Conservation (phyloP, 2,888 invertebrate species). For the Dexiosoma caninum region DNA sequence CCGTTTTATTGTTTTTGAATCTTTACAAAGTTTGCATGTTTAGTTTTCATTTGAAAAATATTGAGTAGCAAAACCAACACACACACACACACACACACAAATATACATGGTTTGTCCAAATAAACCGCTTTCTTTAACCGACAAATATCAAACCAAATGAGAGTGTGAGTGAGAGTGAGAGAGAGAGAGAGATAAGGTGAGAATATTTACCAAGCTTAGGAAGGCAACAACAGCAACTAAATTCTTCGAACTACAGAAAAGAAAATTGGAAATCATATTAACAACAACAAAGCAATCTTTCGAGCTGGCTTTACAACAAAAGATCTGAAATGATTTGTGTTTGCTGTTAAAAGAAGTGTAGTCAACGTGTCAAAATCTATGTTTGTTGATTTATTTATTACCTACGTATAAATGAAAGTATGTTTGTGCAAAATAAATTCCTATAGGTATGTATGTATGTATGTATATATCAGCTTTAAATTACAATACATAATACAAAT, state of each 20-base stretch:
- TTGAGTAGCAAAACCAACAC: conserved; percentile 2
- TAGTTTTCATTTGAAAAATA: conserved; percentile 75
- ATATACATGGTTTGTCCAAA: conserved; percentile 7
- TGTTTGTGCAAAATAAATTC: neutral
- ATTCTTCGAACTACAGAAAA: conserved; percentile 70
- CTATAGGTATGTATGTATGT: no score
- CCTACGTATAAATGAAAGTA: neutral
- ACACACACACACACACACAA: neutral
- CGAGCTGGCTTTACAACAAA: conserved; percentile 68
- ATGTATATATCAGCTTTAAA: conserved; percentile 9
- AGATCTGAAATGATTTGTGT: conserved; percentile 70
- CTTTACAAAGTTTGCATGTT: conserved; percentile 76
- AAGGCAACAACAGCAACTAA: conserved; percentile 65
- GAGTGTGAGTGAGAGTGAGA: neutral
- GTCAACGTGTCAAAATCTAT: conserved; percentile 68
- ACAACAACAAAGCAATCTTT: conserved; percentile 50
- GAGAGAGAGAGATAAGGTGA: neutral
- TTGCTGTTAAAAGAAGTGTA: conserved; percentile 63
- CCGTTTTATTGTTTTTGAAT: conserved; percentile 60
- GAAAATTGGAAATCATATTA: neutral
- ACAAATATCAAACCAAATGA: conserved; percentile 21
- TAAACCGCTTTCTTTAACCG: conserved; percentile 49
- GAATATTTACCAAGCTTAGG: neutral
- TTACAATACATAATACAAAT: conserved; percentile 38
- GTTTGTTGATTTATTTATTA: conserved; percentile 3